These are phyloP conservation scores for Trilocha varians DNA, from an alignment of 2,888 invertebrate species.

Conservation along the genomic window DNA sequence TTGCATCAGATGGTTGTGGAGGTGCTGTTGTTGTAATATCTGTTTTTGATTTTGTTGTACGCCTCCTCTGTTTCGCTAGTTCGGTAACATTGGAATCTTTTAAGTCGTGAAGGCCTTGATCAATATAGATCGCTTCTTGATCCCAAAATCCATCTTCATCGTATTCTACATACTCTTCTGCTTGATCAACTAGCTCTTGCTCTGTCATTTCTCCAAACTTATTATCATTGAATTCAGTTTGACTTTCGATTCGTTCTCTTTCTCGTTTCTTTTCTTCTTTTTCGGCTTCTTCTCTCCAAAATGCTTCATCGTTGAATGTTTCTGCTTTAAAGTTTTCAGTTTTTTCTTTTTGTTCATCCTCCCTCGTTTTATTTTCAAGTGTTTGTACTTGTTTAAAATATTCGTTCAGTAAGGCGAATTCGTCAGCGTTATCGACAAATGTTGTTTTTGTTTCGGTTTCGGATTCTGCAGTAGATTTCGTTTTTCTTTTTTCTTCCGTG, in stretches of 20 bases:
- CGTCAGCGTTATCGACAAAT: not conserved
- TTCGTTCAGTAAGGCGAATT: not conserved
- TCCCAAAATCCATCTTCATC: not conserved
- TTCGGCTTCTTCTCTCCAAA: not conserved
- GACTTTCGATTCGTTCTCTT: not conserved
- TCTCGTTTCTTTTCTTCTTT: not conserved
- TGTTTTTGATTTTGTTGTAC: too few relatives aligned
- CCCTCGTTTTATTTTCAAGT: not conserved
- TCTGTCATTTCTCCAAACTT: not conserved
- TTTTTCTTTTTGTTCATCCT: not conserved
- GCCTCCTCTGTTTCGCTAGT: too few relatives aligned
- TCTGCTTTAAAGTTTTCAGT: not conserved
- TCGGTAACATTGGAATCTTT: too few relatives aligned
- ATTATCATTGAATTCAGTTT: not conserved
- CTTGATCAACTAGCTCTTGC: not conserved
- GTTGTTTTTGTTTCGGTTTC: not conserved
- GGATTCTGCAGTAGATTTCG: not conserved
- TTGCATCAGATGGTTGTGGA: too few relatives aligned
- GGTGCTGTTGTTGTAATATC: too few relatives aligned
- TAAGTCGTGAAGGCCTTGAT: too few relatives aligned
- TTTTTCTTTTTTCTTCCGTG: not conserved
- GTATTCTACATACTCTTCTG: not conserved
- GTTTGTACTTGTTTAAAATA: not conserved
- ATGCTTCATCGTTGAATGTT: not conserved
- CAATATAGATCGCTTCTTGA: not conserved